These are phyloP conservation scores for Odobenus rosmarus DNA, from an alignment of 2,113 vertebrate species.

Conservation along the genomic window DNA sequence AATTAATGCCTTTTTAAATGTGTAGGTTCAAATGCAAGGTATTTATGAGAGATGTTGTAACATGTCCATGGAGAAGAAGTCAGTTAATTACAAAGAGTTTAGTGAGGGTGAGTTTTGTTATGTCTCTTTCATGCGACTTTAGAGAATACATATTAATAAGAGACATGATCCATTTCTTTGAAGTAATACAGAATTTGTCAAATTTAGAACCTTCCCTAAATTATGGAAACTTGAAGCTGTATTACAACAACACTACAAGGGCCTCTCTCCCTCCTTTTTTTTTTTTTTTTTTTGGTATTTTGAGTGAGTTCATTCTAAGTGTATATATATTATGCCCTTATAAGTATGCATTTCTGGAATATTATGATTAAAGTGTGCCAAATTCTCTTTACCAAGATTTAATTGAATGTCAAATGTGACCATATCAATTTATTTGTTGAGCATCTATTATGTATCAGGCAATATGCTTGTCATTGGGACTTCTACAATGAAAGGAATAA, in stretches of 20 bases:
- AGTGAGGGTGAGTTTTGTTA: not conserved
- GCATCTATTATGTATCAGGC: not conserved
- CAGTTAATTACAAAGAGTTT: conserved; percentile 37
- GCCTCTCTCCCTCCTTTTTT: too few relatives aligned
- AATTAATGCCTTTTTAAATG: conserved; percentile 29
- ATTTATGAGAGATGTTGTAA: not conserved
- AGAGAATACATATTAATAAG: not conserved
- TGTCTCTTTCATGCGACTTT: not conserved
- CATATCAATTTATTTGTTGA: not conserved
- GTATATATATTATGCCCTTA: not conserved
- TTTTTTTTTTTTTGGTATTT: not conserved
- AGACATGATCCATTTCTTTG: not conserved
- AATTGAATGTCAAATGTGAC: not conserved
- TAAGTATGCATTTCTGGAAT: not conserved
- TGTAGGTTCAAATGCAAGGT: not conserved
- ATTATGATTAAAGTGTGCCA: not conserved
- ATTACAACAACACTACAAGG: not conserved
- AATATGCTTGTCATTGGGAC: not conserved
- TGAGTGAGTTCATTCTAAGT: not conserved
- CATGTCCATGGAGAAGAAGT: not conserved
- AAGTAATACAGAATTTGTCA: not conserved
- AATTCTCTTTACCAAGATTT: not conserved
- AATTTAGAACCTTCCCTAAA: not conserved
- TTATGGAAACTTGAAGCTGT: not conserved
- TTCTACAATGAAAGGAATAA: not conserved